These are phyloP conservation scores for Pelochelys cantorii DNA, from an alignment of 2,797 vertebrate genomes.

Conservation along the genomic window DNA sequence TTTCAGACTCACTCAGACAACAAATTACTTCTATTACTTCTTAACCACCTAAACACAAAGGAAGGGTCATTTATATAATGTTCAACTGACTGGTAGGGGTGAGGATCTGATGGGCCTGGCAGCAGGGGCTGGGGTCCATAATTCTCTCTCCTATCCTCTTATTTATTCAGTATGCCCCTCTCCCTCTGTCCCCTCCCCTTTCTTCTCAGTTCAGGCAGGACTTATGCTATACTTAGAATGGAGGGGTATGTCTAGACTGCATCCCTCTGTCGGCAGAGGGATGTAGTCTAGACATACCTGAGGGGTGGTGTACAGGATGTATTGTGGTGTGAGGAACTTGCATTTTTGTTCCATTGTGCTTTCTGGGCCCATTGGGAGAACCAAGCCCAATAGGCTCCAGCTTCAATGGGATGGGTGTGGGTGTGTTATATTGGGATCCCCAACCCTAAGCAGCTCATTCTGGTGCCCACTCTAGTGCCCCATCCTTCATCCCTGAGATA, in stretches of 20 bases:
- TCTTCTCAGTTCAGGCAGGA: not conserved
- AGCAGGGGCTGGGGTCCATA: not conserved
- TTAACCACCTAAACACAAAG: not conserved
- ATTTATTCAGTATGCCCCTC: rapidly evolving
- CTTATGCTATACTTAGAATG: not conserved
- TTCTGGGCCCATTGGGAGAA: not conserved
- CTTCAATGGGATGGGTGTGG: not conserved
- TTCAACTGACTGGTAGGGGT: not conserved
- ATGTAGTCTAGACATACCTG: too few relatives aligned
- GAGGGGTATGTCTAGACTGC: too few relatives aligned
- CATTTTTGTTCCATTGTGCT: not conserved
- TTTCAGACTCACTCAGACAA: not conserved
- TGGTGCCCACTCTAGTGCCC: not conserved
- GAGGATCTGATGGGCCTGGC: not conserved
- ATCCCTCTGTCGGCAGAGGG: too few relatives aligned
- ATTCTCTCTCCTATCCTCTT: not conserved
- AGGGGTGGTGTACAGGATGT: not conserved
- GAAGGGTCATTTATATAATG: not conserved
- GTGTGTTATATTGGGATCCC: not conserved
- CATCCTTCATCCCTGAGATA: not conserved
- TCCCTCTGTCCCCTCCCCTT: not conserved
- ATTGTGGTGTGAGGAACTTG: not conserved
- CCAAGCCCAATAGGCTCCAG: not conserved
- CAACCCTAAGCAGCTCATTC: not conserved
- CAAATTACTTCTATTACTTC: not conserved